Evolutionary conservation across 2,797 vertebrate genomes (phyloP), one percentile per base, ranked within the genome.

Genomic region (Pipistrellus nathusii): DNA sequence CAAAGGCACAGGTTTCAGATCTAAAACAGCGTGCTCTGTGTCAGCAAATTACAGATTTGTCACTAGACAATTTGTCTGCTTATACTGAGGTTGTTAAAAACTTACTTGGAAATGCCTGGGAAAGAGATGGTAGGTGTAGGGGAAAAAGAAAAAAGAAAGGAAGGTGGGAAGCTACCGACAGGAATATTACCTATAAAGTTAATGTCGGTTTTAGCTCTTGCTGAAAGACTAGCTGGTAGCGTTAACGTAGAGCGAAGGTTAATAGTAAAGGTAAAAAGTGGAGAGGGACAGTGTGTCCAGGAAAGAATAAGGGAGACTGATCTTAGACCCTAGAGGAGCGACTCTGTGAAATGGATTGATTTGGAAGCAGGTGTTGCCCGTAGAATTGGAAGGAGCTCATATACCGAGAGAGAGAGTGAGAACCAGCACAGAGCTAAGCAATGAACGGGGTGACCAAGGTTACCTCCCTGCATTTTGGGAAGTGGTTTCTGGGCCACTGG

Each of bases 101-200:
- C n/a, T 84, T 88, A 27, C 5, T 83, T 90, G 81, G 46, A 90
- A 90, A 64, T 89, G 73, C 25, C 46, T 84, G 38, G 66, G 68
- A 94, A 88, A 91, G 46, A 89, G 41, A 35, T 57, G n/a, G 15
- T 82, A 55, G 57, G n/a, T 92, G 6, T 85, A 68, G 57, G 75
- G 13, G 46, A 13, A 46, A 46, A 46, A 86, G 10, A 46, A 80
- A 82, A 57, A 92, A 87, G 48, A 89, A 91, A 25, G 38, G 88
- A 89, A 85, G 80, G n/a, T 30, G 23, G 82, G 13, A 81, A 87
- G 9, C 51, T 68, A n/a, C 64, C 57, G 59, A 64, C 32, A 38
- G 57, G 88, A 44, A 41, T 95, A 95, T 91, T 91, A 91, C 62
- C 13, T 86, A 8, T 62, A 66, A 88, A 46, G 57, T 68, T 77